Evolutionary conservation across 2,113 vertebrate genomes (phyloP).

Genomic region (Nothobranchius kuhntae): DNA sequence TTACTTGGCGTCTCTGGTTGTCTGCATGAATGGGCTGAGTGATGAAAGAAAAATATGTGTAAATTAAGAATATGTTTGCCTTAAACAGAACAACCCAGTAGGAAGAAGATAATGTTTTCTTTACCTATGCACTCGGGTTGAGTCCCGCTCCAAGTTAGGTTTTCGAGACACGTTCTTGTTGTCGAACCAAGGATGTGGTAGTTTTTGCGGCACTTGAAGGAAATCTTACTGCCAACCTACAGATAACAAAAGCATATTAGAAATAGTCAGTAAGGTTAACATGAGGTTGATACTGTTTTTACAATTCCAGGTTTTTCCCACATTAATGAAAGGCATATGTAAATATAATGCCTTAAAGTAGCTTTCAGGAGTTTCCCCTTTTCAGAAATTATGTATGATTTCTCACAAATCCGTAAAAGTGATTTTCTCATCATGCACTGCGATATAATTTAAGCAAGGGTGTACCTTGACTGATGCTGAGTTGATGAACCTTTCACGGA

Average conservation of each 20-base stretch:
- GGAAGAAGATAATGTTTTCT: constrained; percentile 19
- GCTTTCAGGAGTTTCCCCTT: too few relatives aligned
- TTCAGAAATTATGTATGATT: too few relatives aligned
- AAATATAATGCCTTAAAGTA: too few relatives aligned
- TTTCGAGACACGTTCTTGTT: constrained; percentile 91
- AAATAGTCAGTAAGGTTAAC: neutral
- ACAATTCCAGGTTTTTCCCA: neutral
- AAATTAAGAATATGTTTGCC: constrained; percentile 1
- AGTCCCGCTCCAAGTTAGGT: constrained; percentile 93
- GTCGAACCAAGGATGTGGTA: constrained; percentile 97
- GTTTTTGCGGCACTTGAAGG: constrained; percentile 94
- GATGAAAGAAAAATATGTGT: constrained; percentile 3
- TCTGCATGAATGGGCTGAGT: constrained; percentile 90
- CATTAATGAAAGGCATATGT: neutral
- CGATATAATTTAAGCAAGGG: too few relatives aligned
- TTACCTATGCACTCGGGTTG: constrained; percentile 95
- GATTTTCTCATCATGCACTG: too few relatives aligned
- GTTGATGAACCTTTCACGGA: too few relatives aligned
- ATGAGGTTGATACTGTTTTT: neutral
- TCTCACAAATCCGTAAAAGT: too few relatives aligned
- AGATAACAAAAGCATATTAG: constrained; percentile 5
- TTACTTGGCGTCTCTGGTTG: constrained; percentile 93
- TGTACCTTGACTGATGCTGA: too few relatives aligned
- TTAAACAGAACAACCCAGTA: neutral
- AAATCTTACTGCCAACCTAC: constrained; percentile 92